A percentile compares a stretch with the other conserved stretches of the same genome.
These are phyloP conservation scores for Bombus soroeensis DNA, from an alignment of 1,140 invertebrate genomes.

Conservation along the genomic window DNA sequence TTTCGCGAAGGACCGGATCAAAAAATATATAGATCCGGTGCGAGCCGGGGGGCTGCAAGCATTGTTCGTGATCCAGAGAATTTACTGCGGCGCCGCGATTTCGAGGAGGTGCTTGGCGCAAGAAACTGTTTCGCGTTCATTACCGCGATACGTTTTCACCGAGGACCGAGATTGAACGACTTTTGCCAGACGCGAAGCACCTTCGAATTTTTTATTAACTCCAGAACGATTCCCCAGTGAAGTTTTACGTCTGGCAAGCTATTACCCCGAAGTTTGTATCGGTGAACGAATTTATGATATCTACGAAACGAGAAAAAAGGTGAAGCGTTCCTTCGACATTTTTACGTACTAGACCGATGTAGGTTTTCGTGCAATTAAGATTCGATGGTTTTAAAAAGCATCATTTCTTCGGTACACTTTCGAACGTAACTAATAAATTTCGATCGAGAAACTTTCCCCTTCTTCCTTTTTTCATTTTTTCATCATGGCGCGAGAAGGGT, in stretches of 20 bases:
- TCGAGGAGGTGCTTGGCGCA: constrained; percentile 11
- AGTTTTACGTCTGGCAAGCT: constrained; percentile 5
- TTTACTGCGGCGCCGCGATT: constrained; percentile 22
- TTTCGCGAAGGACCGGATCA: constrained; percentile 24
- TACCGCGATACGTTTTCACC: constrained; percentile 1
- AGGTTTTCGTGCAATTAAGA: background rate
- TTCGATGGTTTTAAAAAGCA: background rate
- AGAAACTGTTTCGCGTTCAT: constrained; percentile 34
- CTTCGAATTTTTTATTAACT: constrained; percentile 19
- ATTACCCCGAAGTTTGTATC: background rate
- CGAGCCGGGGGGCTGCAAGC: background rate
- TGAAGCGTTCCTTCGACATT: background rate
- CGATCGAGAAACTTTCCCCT: background rate
- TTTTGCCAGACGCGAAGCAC: constrained; percentile 4
- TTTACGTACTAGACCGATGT: background rate
- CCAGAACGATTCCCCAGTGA: background rate
- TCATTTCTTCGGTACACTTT: too few species aligned
- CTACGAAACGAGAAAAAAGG: background rate
- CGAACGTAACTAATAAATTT: background rate
- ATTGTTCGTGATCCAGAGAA: constrained; percentile 35
- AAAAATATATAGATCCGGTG: constrained; percentile 30
- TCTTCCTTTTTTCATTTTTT: background rate
- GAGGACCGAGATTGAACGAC: constrained; percentile 5
- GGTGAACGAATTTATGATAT: background rate
- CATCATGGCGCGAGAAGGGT: background rate